Conservation (phyloP, 2,113 vertebrate species). For the Myotis lucifugus region DNA sequence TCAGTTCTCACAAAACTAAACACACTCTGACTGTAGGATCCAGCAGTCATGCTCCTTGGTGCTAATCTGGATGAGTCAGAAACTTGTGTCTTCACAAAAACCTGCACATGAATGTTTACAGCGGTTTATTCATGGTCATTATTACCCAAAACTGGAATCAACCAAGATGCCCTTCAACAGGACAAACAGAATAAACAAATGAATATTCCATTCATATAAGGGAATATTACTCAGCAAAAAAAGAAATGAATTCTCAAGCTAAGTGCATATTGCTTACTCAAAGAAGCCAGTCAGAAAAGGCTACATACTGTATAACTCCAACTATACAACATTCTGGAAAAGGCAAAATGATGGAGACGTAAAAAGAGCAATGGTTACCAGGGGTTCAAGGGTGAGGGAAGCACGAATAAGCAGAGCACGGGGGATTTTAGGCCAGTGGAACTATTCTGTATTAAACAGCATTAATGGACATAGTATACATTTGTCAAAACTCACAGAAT, state of each 20-base stretch:
- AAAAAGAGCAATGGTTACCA: no score
- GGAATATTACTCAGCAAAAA: background rate
- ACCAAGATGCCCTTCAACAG: background rate
- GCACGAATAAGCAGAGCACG: fast-evolving
- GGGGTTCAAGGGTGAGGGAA: background rate
- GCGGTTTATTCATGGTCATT: background rate
- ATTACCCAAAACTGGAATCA: background rate
- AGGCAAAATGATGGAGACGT: no score
- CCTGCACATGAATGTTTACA: background rate
- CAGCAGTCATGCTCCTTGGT: no score
- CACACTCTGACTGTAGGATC: background rate
- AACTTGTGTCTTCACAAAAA: background rate
- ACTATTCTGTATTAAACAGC: background rate
- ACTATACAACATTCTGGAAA: no score
- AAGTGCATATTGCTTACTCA: no score
- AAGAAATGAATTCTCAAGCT: background rate
- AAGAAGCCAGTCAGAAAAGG: background rate
- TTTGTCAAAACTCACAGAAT: background rate
- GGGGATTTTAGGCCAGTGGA: background rate
- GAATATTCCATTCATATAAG: no score
- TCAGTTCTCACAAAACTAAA: background rate
- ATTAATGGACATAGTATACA: no score
- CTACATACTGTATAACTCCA: background rate
- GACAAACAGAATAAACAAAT: background rate
- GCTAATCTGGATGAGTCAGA: background rate